Evolutionary conservation across 92 coral and sea anemone genomes (phyloP), one percentile per base, ranked within the genome.

Genomic region (Heliopora coerulea): DNA sequence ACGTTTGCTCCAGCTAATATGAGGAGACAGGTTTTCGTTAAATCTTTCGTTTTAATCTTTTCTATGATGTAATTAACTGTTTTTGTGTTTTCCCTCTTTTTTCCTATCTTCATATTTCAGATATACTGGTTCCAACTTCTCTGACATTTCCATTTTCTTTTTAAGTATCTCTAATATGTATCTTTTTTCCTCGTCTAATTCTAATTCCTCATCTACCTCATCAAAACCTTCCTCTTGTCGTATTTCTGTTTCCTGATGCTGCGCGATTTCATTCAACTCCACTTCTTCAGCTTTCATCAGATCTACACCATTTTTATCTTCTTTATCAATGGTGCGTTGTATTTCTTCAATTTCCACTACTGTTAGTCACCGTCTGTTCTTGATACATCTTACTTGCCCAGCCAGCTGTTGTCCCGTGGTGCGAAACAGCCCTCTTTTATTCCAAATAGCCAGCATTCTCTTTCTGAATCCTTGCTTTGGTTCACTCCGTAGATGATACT

Each of bases 381-480:
- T 68, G 44, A 68, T 79, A 40, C 77, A 57, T 37, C 77, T 70
- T 15, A 37, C 77, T 70, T 70, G 77, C 23, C 49, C 77, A 46
- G 62, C 77, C n/a, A 78, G 77, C 61, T 74, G 64, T 65, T 65
- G 62, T 65, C 65, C 46, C n/a, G 56, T 77, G 46, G 76, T 52
- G 32, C 68, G 12, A 29, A 41, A 59, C 21, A 59, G 12, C 65
- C 83, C 83, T 29, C 19, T 33, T 50, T 77, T 73, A 24, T 60
- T 78, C 83, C 87, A 78, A 29, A 27, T 33, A 34, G 83, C 72
- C 49, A 78, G 13, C 83, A 83, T 68, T 54, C 59, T 78, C 57
- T 60, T 83, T 29, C 70, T 54, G 64, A 75, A 75, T 28, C 81
- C 56, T 54, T 82, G 74, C 14, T 31, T 41, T 42, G 84, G 84